phyloP scores from a whole-genome alignment of 2,888 invertebrate species.

The Harpalus rufipes region DNA sequence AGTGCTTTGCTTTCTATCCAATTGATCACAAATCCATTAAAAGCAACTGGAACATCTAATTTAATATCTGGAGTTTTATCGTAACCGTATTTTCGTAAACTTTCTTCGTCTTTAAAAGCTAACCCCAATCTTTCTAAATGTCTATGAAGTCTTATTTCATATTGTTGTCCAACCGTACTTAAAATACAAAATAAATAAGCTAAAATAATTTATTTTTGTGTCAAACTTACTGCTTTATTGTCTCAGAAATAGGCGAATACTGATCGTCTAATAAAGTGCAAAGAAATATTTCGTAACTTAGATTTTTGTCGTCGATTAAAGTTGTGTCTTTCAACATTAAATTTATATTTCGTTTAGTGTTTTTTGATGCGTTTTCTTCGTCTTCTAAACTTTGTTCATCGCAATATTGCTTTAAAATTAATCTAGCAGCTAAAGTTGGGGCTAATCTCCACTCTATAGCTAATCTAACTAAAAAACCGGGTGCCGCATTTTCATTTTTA shows the following conservation, averaged over 20 bases:
- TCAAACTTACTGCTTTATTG: slow-evolving; percentile 85
- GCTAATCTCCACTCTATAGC: slow-evolving; percentile 79
- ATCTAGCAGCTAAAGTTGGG: slow-evolving; percentile 81
- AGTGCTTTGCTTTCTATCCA: slow-evolving; percentile 98
- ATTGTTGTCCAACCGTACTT: slow-evolving; percentile 90
- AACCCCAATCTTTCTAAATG: slow-evolving; percentile 81
- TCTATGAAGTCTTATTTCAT: slow-evolving; percentile 87
- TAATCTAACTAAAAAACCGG: slow-evolving; percentile 82
- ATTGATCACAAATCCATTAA: slow-evolving; percentile 91
- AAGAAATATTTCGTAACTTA: slow-evolving; percentile 88
- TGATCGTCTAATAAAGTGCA: slow-evolving; percentile 90
- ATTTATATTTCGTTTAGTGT: slow-evolving; percentile 73
- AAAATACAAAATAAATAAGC: slow-evolving; percentile 70
- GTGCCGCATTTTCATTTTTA: slow-evolving; percentile 76
- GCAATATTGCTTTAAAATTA: slow-evolving; percentile 80
- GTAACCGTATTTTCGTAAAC: slow-evolving; percentile 89
- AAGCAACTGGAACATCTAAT: slow-evolving; percentile 91
- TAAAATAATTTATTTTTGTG: neutral
- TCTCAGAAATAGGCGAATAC: slow-evolving; percentile 90
- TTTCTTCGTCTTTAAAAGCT: slow-evolving; percentile 86
- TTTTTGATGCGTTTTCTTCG: slow-evolving; percentile 59
- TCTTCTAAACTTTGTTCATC: slow-evolving; percentile 72
- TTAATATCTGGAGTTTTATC: slow-evolving; percentile 98
- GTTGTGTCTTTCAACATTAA: slow-evolving; percentile 85
- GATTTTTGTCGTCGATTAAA: slow-evolving; percentile 84